Evolutionary conservation across 2,113 vertebrate species (phyloP).

Genomic region (Pithys albifrons): DNA sequence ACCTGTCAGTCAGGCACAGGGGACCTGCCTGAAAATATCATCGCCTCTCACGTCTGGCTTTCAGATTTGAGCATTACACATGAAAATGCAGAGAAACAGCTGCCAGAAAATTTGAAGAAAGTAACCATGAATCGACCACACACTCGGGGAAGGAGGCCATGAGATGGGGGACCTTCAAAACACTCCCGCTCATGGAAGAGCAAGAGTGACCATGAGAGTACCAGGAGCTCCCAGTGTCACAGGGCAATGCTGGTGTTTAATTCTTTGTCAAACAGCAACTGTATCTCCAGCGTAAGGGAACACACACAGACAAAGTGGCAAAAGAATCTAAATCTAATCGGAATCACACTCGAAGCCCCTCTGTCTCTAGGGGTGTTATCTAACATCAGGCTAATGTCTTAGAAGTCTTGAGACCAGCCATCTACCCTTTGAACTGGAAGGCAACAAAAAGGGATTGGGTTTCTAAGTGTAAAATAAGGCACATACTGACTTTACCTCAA

Average conservation of each 20-base stretch:
- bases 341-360: not conserved
- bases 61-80: not conserved
- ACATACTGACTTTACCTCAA: not conserved
- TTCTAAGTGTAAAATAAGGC: not conserved
- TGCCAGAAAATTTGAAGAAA: not conserved
- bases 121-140: not conserved
- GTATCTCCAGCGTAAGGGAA: not conserved
- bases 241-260: not conserved
- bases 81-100: not conserved
- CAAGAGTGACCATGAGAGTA: not conserved
- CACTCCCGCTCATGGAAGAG: not conserved
- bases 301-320: not conserved
- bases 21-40: constrained; percentile 31
- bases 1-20: constrained; percentile 45
- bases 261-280: not conserved
- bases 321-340: not conserved
- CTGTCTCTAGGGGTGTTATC: not conserved
- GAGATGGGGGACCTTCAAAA: not conserved
- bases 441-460: not conserved
- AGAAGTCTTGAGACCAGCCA: constrained; percentile 7
- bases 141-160: not conserved
- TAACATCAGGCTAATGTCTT: not conserved
- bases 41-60: not conserved
- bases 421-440: constrained; percentile 1
- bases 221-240: not conserved